These are phyloP conservation scores for Mycalesis mineus DNA, from an alignment of 2,888 invertebrate species.

Conservation along the genomic window DNA sequence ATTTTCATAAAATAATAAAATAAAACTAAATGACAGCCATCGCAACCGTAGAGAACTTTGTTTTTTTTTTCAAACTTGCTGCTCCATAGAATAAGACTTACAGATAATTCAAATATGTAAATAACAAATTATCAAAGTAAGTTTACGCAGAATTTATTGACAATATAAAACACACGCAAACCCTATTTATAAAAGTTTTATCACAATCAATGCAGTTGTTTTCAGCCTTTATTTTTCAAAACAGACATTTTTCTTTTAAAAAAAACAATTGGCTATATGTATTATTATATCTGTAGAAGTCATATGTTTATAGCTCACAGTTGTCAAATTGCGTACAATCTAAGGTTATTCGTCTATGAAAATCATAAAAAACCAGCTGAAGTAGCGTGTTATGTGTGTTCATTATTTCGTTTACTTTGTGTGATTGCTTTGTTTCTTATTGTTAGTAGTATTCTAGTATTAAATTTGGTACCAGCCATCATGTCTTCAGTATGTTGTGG, in stretches of 20 bases:
- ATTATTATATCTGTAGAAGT: not conserved
- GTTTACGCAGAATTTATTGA: too few species aligned
- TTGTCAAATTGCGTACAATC: not conserved
- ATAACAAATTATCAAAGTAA: not conserved
- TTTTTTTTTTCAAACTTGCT: constrained; percentile 33
- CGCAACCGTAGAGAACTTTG: constrained; percentile 58
- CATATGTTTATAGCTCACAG: not conserved
- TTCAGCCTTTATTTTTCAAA: too few species aligned
- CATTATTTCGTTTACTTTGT: constrained; percentile 48
- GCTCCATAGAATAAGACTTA: not conserved
- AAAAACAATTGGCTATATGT: too few species aligned
- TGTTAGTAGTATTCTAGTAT: constrained; percentile 33
- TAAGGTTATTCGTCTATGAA: constrained; percentile 21
- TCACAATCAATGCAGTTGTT: too few species aligned
- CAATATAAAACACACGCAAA: too few species aligned
- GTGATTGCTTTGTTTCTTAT: constrained; percentile 48
- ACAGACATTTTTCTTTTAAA: too few species aligned
- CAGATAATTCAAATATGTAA: not conserved
- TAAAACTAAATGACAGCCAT: constrained; percentile 74
- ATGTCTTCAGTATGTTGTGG: constrained; percentile 96
- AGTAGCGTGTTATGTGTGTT: constrained; percentile 43
- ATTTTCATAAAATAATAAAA: constrained; percentile 64
- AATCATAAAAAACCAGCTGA: constrained; percentile 38
- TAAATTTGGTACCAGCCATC: constrained; percentile 45
- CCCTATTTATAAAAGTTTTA: too few species aligned